phyloP scores from a whole-genome alignment of 2,113 vertebrate genomes.

The western clawed frog (Xenopus tropicalis) region UCB_Xtro_10.0 CM004445.2:18066001-18066500 shows the following conservation, averaged over 20 bases:
- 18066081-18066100: no score
- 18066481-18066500: not conserved
- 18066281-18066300: no score
- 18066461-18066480: constrained; percentile 9
- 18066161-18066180: no score
- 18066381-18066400: not conserved
- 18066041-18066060: no score
- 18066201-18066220: no score
- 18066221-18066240: not conserved
- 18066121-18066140: no score
- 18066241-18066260: not conserved
- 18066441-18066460: not conserved
- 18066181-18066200: no score
- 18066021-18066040: no score
- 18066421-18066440: not conserved
- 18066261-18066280: not conserved
- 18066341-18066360: not conserved
- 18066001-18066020: no score
- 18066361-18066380: not conserved
- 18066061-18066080: no score
- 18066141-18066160: no score
- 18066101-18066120: no score
- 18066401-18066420: not conserved
- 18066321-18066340: not conserved
- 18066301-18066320: not conserved